Evolutionary conservation across 2,113 vertebrate genomes (phyloP).

Genomic region (Melanerpes formicivorus): DNA sequence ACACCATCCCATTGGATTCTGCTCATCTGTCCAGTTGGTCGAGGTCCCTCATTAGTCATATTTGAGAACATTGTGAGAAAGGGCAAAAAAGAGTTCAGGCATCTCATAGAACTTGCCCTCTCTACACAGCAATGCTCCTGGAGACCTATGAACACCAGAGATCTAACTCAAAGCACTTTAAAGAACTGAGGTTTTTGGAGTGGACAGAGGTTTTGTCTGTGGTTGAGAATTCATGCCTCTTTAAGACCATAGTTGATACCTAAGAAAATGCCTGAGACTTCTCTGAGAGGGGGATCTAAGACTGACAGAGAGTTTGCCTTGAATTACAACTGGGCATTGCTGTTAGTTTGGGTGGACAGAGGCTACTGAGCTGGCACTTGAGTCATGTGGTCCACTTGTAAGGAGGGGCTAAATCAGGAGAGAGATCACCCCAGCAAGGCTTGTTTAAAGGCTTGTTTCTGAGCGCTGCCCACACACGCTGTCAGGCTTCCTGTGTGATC

Average conservation of each 20-base stretch:
- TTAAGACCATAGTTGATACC: not conserved
- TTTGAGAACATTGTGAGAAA: not conserved
- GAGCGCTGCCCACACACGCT: not conserved
- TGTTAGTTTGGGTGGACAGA: not conserved
- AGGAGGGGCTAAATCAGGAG: not conserved
- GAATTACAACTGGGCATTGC: not conserved
- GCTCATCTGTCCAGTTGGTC: too few species aligned
- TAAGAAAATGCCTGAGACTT: not conserved
- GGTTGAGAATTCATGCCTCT: not conserved
- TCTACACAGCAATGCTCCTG: not conserved
- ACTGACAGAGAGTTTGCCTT: not conserved
- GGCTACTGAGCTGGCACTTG: not conserved
- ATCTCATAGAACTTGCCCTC: not conserved
- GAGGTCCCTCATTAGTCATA: not conserved
- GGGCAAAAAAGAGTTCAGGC: not conserved
- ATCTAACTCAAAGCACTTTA: not conserved
- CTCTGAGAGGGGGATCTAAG: not conserved
- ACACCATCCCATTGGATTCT: too few species aligned
- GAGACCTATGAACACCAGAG: not conserved
- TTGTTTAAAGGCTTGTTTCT: not conserved
- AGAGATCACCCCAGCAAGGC: not conserved
- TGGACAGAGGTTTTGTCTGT: not conserved
- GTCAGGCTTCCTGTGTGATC: not conserved
- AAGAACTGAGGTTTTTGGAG: not conserved
- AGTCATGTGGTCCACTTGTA: not conserved